These are phyloP conservation scores for Adineta ricciae DNA, from an alignment of 2,888 invertebrate species.

Conservation along the genomic window DNA sequence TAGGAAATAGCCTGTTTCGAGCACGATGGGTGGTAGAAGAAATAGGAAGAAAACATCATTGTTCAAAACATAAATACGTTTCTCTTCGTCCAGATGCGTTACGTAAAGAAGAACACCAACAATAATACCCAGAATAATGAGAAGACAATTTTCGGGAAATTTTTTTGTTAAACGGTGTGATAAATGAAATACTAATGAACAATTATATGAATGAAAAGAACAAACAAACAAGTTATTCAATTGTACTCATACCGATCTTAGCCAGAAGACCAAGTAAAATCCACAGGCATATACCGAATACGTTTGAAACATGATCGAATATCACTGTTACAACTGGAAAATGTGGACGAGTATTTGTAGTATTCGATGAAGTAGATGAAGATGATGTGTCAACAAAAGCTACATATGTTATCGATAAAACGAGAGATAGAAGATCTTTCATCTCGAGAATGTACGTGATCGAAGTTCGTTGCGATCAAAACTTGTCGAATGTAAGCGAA, in stretches of 20 bases:
- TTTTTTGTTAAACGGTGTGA: conserved; percentile 32
- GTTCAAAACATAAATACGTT: conserved; percentile 58
- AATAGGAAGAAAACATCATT: conserved; percentile 63
- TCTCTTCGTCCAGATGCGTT: conserved; percentile 46
- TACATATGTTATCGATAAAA: background rate
- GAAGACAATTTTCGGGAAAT: conserved; percentile 89
- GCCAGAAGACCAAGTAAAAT: background rate
- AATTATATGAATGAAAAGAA: too few species aligned
- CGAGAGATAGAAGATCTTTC: background rate
- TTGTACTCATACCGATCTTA: background rate
- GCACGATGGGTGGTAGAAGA: conserved; percentile 91
- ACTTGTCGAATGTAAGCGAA: background rate
- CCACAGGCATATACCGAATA: background rate
- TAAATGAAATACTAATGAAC: conserved; percentile 31
- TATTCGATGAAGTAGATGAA: background rate
- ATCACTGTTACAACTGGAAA: background rate
- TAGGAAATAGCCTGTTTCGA: conserved; percentile 99
- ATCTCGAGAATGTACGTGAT: background rate
- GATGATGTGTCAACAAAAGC: background rate
- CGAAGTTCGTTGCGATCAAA: background rate
- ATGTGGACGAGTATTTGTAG: background rate
- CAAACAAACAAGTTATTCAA: too few species aligned
- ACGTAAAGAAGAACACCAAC: conserved; percentile 73
- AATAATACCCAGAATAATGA: conserved; percentile 84
- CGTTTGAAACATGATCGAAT: background rate